These are phyloP conservation scores for Cardiocondyla obscurior DNA, from an alignment of 1,140 invertebrate species.

Conservation along the genomic window DNA sequence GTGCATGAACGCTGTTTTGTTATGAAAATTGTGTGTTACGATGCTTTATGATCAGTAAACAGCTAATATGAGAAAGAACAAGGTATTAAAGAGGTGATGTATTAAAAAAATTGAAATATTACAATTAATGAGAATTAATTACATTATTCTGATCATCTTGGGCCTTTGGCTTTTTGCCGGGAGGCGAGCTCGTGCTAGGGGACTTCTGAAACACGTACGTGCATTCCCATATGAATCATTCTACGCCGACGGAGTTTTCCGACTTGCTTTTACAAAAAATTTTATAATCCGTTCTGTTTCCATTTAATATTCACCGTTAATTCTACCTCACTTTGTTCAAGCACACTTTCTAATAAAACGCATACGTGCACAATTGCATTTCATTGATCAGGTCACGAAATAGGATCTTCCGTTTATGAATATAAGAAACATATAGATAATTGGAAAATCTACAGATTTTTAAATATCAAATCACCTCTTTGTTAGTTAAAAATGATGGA, in stretches of 20 bases:
- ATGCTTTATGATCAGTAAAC: conserved; percentile 71
- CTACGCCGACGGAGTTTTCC: conserved; percentile 56
- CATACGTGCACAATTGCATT: conserved; percentile 22
- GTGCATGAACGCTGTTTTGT: conserved; percentile 65
- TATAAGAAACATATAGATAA: conserved; percentile 58
- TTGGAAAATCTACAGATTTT: conserved; percentile 44
- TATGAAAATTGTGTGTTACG: conserved; percentile 71
- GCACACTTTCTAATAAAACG: conserved; percentile 23
- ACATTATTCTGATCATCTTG: conserved; percentile 82
- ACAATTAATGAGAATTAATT: conserved; percentile 82
- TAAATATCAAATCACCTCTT: conserved; percentile 37
- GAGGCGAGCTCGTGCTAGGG: conserved; percentile 82
- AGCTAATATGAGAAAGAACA: conserved; percentile 72
- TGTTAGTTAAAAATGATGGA: conserved; percentile 47
- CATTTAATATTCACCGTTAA: conserved; percentile 9
- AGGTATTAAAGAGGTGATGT: conserved; percentile 69
- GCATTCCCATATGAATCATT: conserved; percentile 79
- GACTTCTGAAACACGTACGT: conserved; percentile 82
- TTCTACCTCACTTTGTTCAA: conserved; percentile 35
- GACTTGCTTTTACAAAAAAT: conserved; percentile 55
- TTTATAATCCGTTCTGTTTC: conserved; percentile 28
- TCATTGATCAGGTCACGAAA: conserved; percentile 44
- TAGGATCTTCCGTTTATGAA: conserved; percentile 48
- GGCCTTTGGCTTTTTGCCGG: conserved; percentile 82
- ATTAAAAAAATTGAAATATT: conserved; percentile 75